These are phyloP conservation scores for Psilopsiagon aymara DNA, from an alignment of 2,113 vertebrate species.

Conservation along the genomic window DNA sequence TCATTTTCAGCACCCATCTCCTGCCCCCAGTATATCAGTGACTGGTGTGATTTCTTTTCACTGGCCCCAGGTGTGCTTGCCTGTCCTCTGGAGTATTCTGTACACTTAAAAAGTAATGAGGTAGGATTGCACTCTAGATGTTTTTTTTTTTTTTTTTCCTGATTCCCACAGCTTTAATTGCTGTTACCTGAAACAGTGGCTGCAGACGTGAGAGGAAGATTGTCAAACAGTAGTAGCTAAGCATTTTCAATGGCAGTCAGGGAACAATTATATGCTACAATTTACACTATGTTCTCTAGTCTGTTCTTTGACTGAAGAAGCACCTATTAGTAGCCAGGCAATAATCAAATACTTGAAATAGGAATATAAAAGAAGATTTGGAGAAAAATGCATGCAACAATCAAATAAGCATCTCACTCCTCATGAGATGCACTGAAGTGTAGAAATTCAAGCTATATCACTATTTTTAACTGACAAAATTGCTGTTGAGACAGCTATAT, in stretches of 20 bases:
- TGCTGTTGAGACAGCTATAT: conserved; percentile 17
- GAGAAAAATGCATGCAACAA: conserved; percentile 38
- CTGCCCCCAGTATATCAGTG: neutral
- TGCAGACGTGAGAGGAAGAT: conserved; percentile 2
- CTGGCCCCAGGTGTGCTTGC: neutral
- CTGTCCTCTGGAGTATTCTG: neutral
- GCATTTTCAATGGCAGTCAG: conserved; percentile 55
- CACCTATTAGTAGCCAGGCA: conserved; percentile 75
- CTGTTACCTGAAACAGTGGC: conserved; percentile 41
- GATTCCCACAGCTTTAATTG: conserved; percentile 42
- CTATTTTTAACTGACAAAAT: conserved; percentile 39
- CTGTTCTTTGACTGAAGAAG: conserved; percentile 66
- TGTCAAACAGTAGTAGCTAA: conserved; percentile 21
- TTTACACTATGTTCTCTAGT: conserved; percentile 55
- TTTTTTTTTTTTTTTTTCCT: conserved; percentile 46
- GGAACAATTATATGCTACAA: conserved; percentile 49
- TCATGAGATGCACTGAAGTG: conserved; percentile 27
- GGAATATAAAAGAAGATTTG: conserved; percentile 61
- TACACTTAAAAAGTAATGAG: neutral
- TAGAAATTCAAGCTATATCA: conserved; percentile 40
- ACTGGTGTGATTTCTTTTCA: neutral
- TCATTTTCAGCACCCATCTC: neutral
- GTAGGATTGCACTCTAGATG: neutral
- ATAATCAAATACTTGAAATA: conserved; percentile 79
- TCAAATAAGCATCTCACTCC: conserved; percentile 47